Evolutionary conservation across 2,113 vertebrate species (phyloP), one percentile per base, ranked within the genome.

Genomic region (Mustelus asterias): DNA sequence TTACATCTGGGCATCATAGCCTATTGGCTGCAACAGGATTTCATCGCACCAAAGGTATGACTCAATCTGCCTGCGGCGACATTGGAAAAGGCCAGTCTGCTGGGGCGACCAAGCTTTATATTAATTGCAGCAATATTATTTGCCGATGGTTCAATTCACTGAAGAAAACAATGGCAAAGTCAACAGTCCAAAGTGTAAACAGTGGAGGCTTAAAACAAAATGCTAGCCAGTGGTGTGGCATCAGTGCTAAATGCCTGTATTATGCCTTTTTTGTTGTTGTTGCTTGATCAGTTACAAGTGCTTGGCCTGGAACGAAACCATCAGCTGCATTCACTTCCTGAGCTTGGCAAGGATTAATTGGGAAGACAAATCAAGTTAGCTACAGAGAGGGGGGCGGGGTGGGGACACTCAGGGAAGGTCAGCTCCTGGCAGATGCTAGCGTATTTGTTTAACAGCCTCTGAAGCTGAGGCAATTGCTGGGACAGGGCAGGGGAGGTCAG

Each of bases 391-490:
- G 37, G 93, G 41, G 26, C 0, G 10, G 37, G 24, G 89, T 44
- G 69, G 41, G 24, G 4, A 54, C 44, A 95, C 94, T 95, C 94
- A 33, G 94, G 94, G 94, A 95, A 95, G 94, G 94, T 95, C 94
- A 95, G 44, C 94, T 95, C 41, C 94, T 76, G 94, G 94, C 94
- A 95, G 94, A 95, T 95, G 94, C 94, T 95, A 95, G 44, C 94
- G 94, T 95, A 95, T 95, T 95, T 95, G 94, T 95, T 95, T 95
- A 95, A 95, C 94, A 72, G 67, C 67, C 94, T 95, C 94, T 95
- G 94, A 95, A 95, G 94, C 94, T 95, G 13, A 72, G 94, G 94
- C 94, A 70, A 72, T 95, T 37, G 94, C 69, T 76, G 94, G 37
- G 94, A 95, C 94, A 72, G 94, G 94, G 94, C 94, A 95, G 67